A percentile compares a stretch with the other conserved stretches of the same genome.
Conservation (phyloP, 2,888 invertebrate species). For the Phengaris arion region DNA sequence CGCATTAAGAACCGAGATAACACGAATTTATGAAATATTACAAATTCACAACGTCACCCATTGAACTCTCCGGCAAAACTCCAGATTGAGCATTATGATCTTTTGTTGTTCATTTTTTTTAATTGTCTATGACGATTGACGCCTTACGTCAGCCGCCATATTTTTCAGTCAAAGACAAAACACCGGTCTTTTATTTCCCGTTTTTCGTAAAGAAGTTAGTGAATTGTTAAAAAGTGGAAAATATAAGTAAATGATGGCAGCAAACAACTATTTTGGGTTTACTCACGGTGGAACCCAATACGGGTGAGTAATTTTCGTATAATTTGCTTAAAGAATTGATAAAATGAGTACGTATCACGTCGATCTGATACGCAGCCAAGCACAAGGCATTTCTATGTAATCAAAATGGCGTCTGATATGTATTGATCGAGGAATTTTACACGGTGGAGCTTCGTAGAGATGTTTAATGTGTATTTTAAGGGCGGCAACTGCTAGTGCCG, state of each 20-base stretch:
- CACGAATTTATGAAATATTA: no score
- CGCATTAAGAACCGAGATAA: no score
- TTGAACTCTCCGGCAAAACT: no score
- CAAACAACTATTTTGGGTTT: slow-evolving; percentile 97
- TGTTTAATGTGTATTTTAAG: slow-evolving; percentile 59
- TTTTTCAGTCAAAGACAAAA: slow-evolving; percentile 61
- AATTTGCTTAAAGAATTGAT: slow-evolving; percentile 38
- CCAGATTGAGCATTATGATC: no score
- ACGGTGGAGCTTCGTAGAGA: slow-evolving; percentile 40
- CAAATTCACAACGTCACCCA: no score
- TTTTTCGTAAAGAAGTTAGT: slow-evolving; percentile 68
- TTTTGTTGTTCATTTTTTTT: no score
- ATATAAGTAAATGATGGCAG: slow-evolving; percentile 84
- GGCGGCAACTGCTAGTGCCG: slow-evolving; percentile 87
- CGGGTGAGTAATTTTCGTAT: slow-evolving; percentile 81
- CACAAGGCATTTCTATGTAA: slow-evolving; percentile 59
- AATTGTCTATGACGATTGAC: slow-evolving; percentile 38
- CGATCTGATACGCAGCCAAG: slow-evolving; percentile 50
- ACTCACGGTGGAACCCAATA: slow-evolving; percentile 96
- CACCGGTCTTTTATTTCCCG: slow-evolving; percentile 64
- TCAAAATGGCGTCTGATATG: slow-evolving; percentile 73
- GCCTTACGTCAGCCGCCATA: slow-evolving; percentile 45
- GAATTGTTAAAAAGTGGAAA: slow-evolving; percentile 69
- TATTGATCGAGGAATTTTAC: slow-evolving; percentile 60
- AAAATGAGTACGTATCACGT: slow-evolving; percentile 33